These are phyloP conservation scores for Melanotaenia nigrans DNA, from an alignment of 2,797 vertebrate genomes.

Conservation along the genomic window DNA sequence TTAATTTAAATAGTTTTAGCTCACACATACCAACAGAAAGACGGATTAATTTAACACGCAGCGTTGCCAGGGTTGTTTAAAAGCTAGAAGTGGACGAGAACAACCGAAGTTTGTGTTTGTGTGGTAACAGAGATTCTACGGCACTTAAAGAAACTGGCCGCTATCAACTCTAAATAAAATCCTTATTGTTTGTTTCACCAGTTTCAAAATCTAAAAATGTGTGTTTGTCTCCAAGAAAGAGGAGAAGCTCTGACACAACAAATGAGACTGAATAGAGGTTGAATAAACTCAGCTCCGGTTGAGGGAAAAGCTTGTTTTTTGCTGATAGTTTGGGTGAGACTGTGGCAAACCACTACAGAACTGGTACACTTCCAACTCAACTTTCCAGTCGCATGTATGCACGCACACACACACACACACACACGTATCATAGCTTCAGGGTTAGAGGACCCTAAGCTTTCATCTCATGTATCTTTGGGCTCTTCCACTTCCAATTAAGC, in stretches of 20 bases:
- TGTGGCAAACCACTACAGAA: conserved; percentile 40
- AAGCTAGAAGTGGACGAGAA: background rate
- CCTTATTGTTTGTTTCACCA: background rate
- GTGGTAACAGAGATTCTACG: background rate
- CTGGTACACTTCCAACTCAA: conserved; percentile 39
- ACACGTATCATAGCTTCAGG: conserved; percentile 47
- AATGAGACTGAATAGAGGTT: background rate
- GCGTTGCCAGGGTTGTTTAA: background rate
- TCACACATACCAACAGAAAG: too few species aligned
- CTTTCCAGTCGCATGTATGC: conserved; percentile 1
- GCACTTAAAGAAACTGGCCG: background rate
- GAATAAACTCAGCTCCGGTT: background rate
- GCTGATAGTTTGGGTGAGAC: conserved; percentile 37
- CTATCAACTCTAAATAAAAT: background rate
- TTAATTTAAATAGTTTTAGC: too few species aligned
- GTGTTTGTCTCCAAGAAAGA: background rate
- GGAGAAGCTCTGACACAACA: background rate
- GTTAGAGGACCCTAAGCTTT: conserved; percentile 60
- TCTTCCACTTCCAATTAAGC: conserved; percentile 74
- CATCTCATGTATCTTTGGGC: conserved; percentile 79
- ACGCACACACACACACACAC: background rate
- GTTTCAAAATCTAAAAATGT: background rate
- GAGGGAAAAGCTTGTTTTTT: conserved; percentile 36
- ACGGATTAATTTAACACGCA: too few species aligned
- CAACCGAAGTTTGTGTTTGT: background rate